Evolutionary conservation across 2,797 vertebrate species (phyloP).

Genomic region (Uromys caudimaculatus): DNA sequence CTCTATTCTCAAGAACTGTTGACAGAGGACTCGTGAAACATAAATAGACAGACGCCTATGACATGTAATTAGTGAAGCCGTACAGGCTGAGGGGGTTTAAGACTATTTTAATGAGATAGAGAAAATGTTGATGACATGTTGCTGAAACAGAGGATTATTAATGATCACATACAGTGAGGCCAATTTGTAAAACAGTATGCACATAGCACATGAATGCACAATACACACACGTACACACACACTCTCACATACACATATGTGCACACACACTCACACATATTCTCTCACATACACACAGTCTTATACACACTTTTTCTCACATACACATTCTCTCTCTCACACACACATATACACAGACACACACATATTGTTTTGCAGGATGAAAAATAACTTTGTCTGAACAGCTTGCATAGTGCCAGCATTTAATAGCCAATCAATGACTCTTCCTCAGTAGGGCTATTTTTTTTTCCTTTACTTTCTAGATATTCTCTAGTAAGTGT

Average conservation of each 20-base stretch:
- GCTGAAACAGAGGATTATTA: constrained; percentile 52
- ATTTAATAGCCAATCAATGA: neutral
- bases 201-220: neutral
- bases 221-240: neutral
- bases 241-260: neutral
- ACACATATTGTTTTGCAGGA: neutral
- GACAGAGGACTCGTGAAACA: neutral
- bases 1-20: constrained; percentile 42
- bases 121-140: constrained; percentile 40
- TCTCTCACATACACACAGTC: neutral
- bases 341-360: neutral
- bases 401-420: neutral
- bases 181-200: constrained; percentile 42
- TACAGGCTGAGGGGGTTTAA: constrained; percentile 45
- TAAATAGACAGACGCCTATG: constrained; percentile 33
- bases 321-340: neutral
- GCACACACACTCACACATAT: neutral
- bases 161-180: neutral
- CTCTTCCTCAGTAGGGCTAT: neutral
- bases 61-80: constrained; percentile 53
- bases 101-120: constrained; percentile 41
- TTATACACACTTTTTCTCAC: too few relatives aligned
- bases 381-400: constrained; percentile 22
- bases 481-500: neutral
- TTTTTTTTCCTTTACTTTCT: constrained; percentile 11